Evolutionary conservation across 2,797 vertebrate genomes (phyloP).

Genomic region (Hydrophis major): DNA sequence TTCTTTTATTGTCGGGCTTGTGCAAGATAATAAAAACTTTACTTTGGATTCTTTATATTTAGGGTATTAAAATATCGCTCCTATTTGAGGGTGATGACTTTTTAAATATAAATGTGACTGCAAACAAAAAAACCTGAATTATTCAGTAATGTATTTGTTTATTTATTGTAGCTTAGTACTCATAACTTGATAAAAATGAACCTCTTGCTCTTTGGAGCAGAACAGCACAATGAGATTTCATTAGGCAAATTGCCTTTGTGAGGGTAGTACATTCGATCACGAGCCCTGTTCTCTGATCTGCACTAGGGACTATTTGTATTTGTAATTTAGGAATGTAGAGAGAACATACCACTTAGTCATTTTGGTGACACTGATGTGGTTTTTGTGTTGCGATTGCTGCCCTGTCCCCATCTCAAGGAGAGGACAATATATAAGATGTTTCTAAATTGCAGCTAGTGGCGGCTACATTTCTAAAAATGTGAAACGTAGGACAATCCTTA

Average conservation of each 20-base stretch:
- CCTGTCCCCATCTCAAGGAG: neutral
- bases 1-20: constrained; percentile 76
- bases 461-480: constrained; percentile 60
- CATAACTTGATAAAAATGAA: constrained; percentile 85
- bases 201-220: constrained; percentile 82
- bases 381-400: neutral
- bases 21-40: constrained; percentile 85
- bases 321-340: neutral
- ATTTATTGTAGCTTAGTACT: constrained; percentile 89
- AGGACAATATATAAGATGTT: neutral
- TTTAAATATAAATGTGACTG: constrained; percentile 76
- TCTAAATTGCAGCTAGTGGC: constrained; percentile 46
- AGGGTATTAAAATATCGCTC: constrained; percentile 79
- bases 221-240: neutral
- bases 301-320: neutral
- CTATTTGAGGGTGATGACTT: constrained; percentile 72
- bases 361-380: neutral
- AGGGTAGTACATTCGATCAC: constrained; percentile 58
- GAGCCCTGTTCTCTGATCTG: constrained; percentile 37
- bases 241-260: neutral
- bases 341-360: neutral
- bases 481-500: constrained; percentile 72
- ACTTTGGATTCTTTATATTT: constrained; percentile 79
- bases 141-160: constrained; percentile 82
- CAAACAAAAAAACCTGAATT: constrained; percentile 75